Evolutionary conservation across 2,113 vertebrate species (phyloP).

Genomic region (Balaenoptera acutorostrata): DNA sequence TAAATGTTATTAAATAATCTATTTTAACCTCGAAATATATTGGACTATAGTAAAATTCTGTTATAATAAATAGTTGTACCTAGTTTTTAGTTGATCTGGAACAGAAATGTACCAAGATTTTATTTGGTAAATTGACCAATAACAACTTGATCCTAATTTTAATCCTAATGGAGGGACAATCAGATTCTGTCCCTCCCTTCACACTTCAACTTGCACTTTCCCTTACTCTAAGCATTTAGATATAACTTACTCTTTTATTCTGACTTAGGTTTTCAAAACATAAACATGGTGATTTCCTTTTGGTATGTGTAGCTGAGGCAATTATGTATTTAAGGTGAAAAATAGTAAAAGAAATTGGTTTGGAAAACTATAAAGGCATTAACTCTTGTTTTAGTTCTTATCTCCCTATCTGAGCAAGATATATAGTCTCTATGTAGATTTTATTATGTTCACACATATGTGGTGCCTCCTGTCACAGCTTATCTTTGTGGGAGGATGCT

Average conservation of each 20-base stretch:
- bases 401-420: background rate
- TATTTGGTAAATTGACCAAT: background rate
- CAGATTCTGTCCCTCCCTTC: background rate
- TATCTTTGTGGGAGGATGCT: background rate
- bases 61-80: background rate
- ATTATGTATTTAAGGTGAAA: background rate
- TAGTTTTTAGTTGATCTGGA: background rate
- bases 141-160: background rate
- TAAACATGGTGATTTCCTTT: background rate
- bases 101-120: background rate
- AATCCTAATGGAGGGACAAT: background rate
- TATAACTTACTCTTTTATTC: background rate
- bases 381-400: background rate
- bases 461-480: background rate
- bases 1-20: background rate
- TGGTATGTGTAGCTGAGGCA: background rate
- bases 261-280: background rate
- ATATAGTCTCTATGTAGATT: background rate
- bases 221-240: background rate
- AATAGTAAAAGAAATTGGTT: background rate
- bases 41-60: background rate
- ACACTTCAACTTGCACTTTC: background rate
- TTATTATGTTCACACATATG: background rate
- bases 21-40: background rate
- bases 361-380: background rate